phyloP scores from a whole-genome alignment of 2,888 invertebrate species.

The Dasypolia templi region DNA sequence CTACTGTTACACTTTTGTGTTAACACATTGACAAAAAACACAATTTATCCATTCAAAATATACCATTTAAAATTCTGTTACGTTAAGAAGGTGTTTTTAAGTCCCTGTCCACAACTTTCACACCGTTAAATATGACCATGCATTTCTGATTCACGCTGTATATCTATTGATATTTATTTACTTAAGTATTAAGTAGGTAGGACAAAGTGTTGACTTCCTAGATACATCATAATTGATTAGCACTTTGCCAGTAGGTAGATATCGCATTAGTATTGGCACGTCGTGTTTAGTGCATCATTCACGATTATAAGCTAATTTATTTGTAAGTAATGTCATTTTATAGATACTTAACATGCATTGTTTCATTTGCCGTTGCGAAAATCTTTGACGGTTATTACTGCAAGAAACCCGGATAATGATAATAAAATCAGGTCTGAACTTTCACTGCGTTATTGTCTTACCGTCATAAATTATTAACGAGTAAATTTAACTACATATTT shows the following conservation, averaged over 20 bases:
- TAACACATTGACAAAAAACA: too few species aligned
- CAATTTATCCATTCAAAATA: too few species aligned
- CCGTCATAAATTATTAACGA: background rate
- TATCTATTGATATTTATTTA: conserved; percentile 9
- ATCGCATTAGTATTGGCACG: conserved; percentile 10
- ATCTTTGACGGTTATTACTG: background rate
- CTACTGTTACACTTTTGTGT: too few species aligned
- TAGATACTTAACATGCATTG: background rate
- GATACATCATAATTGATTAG: conserved; percentile 21
- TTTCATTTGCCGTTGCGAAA: background rate
- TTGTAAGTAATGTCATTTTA: conserved; percentile 18
- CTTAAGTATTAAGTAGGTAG: too few species aligned
- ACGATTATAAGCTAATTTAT: conserved; percentile 2
- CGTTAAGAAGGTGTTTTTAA: too few species aligned
- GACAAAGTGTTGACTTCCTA: conserved; percentile 16
- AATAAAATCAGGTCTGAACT: background rate
- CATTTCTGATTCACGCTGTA: too few species aligned
- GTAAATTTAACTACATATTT: too few species aligned
- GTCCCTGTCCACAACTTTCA: too few species aligned
- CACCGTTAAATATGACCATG: too few species aligned
- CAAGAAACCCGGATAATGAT: background rate
- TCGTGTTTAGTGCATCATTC: conserved; percentile 39
- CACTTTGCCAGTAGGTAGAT: conserved; percentile 18
- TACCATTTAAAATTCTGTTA: too few species aligned
- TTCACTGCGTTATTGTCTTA: background rate